Evolutionary conservation across 2,888 invertebrate species (phyloP), one percentile per base, ranked within the genome.

Genomic region (Epinotia brunnichana): DNA sequence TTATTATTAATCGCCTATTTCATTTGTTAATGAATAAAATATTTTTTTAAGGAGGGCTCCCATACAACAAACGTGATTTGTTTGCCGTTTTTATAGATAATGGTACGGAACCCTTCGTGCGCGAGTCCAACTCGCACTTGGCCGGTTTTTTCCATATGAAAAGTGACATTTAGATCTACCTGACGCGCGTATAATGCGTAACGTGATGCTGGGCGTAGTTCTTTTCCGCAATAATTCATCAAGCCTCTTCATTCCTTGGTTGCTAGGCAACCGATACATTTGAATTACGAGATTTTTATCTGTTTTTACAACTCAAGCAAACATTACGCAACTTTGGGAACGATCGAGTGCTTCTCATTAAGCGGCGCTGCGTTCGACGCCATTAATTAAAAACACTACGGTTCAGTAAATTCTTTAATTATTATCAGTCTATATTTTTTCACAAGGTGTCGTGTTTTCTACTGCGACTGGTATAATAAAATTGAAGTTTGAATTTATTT

Each of bases 361-460:
- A 85, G 83, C 81, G 72, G 76, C 74, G 77, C 74, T 77, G 77
- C 80, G 76, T 78, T 81, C 83, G 79, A 83, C 82, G 82, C 82
- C 83, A 87, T 88, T 88, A 87, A 90, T 90, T 90, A 90, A 90
- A 88, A 90, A 84, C 81, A 83, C 81, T 83, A 87, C 85, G 88
- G 83, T 73, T 79, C 84, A 85, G 85, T 87, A 81, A 81, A 84
- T 82, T 78, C 80, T 76, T 79, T 84, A 83, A 84, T 84, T 81
- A 86, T 82, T 85, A 84, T 83, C 82, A 82, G 81, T 84, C 82
- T 83, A 80, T 79, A 41, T 70, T 74, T 73, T 48, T 73, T 64
- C n/a, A 53, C 48, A 62, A n/a, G 3, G 39, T 19, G 35, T 11
- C 64, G n/a, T 21, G n/a, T 54, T 53, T 64, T 35, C 3, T 39